Evolutionary conservation across 2,888 invertebrate genomes (phyloP), one percentile per base, ranked within the genome.

Genomic region (Limnephilus rhombicus): DNA sequence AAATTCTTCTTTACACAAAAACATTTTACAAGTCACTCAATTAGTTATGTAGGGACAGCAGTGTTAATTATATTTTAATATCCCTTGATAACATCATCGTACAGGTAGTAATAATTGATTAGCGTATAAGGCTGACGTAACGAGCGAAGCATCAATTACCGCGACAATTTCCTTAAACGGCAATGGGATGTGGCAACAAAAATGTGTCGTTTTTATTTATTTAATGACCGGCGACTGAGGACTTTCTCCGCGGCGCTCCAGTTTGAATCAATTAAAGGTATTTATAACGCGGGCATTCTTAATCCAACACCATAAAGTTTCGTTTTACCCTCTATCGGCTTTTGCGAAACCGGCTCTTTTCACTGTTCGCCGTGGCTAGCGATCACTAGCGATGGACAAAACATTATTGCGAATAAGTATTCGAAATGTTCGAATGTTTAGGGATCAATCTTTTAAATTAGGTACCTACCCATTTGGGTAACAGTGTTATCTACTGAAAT

Each of bases 201-300:
- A 90, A 90, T 31, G 49, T 90, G 53, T 81, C 80, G 49, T 81
- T 85, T 31, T 87, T 87, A 87, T 81, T 85, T 49, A 24, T 87
- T 91, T 91, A 91, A 81, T 81, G 87, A 37, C 80, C 45, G 80
- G 80, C 82, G 53, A 45, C 91, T 80, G 34, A 83, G 81, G 31
- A 87, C 53, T 83, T 91, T 93, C 91, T 93, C 92, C 45, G 92
- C 88, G 90, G 92, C 90, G 92, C 91, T 91, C 93, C 93, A 93
- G 93, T 92, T 93, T 93, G 87, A 91, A 91, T 93, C 93, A 93
- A 93, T 93, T 93, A 93, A 93, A 86, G 49, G 92, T 91, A 89
- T 90, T 90, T 90, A 93, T 93, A 91, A 91, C 92, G 24, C 89
- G 86, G 86, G 34, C 80, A 91, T 91, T 80, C 80, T 91, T 92